phyloP scores from a whole-genome alignment of 2,797 vertebrate genomes.

The Onychomys arenicola region DNA sequence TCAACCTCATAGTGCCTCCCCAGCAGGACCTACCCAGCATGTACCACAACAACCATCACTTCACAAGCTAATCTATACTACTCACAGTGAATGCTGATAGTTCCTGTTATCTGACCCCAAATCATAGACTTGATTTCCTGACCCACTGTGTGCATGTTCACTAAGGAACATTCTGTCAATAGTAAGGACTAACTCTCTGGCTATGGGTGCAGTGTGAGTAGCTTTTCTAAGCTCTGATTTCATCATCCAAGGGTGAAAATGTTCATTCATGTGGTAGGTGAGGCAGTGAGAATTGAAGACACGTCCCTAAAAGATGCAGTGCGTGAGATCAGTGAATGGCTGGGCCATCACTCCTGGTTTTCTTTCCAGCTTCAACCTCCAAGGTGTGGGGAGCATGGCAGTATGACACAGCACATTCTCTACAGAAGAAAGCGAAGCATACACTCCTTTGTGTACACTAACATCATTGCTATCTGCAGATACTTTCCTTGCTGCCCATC shows the following conservation, averaged over 20 bases:
- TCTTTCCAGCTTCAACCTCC: not conserved
- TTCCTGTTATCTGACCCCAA: not conserved
- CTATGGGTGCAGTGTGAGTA: no score
- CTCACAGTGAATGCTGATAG: not conserved
- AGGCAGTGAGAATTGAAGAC: not conserved
- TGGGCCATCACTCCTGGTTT: not conserved
- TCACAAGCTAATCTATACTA: not conserved
- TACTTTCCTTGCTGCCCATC: not conserved
- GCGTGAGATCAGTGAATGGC: not conserved
- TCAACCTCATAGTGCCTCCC: not conserved
- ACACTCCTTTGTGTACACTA: not conserved
- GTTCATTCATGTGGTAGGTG: not conserved
- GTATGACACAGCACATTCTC: not conserved
- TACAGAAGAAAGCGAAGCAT: not conserved
- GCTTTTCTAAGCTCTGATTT: not conserved
- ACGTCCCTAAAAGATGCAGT: not conserved
- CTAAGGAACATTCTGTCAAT: not conserved
- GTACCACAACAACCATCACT: not conserved
- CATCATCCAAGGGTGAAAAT: not conserved
- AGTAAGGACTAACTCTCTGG: not conserved
- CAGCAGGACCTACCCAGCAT: not conserved
- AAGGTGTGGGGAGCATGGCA: not conserved
- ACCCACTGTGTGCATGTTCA: not conserved
- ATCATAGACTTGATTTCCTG: not conserved
- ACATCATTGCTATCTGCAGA: not conserved